phyloP scores from a whole-genome alignment of 2,888 invertebrate genomes.

The Drosophila emarginata region DNA sequence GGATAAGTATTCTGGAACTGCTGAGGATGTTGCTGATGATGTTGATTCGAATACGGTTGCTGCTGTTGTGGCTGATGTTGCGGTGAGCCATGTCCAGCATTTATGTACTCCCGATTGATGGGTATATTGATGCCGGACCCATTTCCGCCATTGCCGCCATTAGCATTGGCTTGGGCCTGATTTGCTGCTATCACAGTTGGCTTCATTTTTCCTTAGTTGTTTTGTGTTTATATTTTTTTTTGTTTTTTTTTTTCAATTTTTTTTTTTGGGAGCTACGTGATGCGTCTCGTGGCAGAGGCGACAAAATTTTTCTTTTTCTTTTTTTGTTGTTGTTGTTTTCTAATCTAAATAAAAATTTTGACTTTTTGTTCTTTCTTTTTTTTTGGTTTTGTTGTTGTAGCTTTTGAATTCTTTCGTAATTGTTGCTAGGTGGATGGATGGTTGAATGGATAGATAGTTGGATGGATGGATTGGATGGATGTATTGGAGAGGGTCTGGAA shows the following conservation, averaged over 20 bases:
- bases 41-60: constrained; percentile 24
- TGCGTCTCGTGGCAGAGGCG: constrained; percentile 12
- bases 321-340: not conserved
- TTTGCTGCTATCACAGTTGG: constrained; percentile 80
- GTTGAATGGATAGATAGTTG: not conserved
- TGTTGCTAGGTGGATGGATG: constrained; percentile 15
- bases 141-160: constrained; percentile 41
- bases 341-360: constrained; percentile 11
- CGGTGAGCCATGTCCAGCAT: constrained; percentile 42
- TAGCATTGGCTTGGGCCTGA: constrained; percentile 48
- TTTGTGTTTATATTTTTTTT: not conserved
- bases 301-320: not conserved
- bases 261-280: not conserved
- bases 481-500: constrained; percentile 12
- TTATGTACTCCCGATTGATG: constrained; percentile 69
- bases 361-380: constrained; percentile 25
- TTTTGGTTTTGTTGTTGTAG: not conserved
- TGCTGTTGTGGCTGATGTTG: constrained; percentile 53
- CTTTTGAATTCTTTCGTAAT: constrained; percentile 33
- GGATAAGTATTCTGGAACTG: constrained; percentile 19
- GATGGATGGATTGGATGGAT: not conserved
- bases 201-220: constrained; percentile 65
- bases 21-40: constrained; percentile 38
- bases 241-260: no score
- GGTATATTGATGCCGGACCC: constrained; percentile 72